Evolutionary conservation across 1,140 invertebrate species (phyloP).

Genomic region (Argopecten irradians): DNA sequence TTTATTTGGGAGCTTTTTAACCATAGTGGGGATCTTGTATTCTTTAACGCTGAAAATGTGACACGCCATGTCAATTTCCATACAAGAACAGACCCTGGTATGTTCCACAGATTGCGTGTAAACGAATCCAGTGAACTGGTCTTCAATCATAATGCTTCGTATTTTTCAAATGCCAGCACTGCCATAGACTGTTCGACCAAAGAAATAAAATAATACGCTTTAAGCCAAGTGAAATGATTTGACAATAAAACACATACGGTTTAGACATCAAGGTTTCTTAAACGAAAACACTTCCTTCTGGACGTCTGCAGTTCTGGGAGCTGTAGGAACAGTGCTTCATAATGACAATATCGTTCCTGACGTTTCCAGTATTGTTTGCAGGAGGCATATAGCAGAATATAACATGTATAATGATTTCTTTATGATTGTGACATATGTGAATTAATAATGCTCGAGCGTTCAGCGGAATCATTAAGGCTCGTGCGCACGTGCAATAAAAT

Average conservation of each 20-base stretch:
- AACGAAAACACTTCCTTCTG: background rate
- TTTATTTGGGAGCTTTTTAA: background rate
- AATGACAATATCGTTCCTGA: background rate
- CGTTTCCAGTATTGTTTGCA: background rate
- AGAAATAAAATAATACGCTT: background rate
- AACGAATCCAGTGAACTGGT: background rate
- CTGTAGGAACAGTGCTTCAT: background rate
- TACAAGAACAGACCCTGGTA: background rate
- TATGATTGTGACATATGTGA: background rate
- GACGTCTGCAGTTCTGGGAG: background rate
- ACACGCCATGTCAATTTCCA: background rate
- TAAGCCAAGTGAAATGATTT: background rate
- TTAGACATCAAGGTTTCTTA: background rate
- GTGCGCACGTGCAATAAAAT: background rate
- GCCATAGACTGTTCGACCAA: background rate
- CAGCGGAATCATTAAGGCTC: background rate
- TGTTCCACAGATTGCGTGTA: background rate
- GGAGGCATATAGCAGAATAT: background rate
- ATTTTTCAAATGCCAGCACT: background rate
- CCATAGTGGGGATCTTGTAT: background rate
- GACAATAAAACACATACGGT: background rate
- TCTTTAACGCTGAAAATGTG: background rate
- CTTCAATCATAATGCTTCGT: slow-evolving; percentile 21
- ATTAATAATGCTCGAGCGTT: background rate
- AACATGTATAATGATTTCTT: background rate